Conservation (phyloP, 2,113 vertebrate species). For the Clarias magur region DNA sequence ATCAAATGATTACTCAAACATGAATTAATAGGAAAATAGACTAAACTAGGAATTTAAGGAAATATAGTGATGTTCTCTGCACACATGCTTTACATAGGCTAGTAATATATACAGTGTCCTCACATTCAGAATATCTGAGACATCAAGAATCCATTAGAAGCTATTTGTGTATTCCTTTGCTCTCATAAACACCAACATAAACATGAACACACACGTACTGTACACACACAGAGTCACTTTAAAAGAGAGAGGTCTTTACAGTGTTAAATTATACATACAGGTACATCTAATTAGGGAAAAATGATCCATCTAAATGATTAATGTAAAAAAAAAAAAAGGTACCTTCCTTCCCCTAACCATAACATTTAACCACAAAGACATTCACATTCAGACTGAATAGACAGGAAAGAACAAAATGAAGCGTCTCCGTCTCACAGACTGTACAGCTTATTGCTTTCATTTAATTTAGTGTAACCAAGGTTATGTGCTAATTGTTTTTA, state of each 20-base stretch:
- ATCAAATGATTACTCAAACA: background rate
- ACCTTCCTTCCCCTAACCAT: background rate
- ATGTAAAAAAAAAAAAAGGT: background rate
- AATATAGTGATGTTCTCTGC: background rate
- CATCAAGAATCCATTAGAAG: conserved; percentile 20
- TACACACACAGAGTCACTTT: background rate
- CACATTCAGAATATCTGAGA: background rate
- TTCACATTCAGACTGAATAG: background rate
- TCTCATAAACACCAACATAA: background rate
- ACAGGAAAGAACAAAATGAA: background rate
- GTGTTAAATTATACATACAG: background rate
- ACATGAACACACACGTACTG: background rate
- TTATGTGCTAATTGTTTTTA: background rate
- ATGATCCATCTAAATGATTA: background rate
- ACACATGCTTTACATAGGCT: background rate
- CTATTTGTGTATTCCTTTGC: background rate
- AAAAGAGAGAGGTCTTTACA: background rate
- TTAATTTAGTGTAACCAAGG: background rate
- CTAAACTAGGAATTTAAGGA: background rate
- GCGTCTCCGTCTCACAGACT: background rate
- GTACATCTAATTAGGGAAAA: background rate
- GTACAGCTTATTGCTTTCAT: background rate
- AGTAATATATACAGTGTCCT: background rate
- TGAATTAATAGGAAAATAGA: background rate
- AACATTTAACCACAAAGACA: background rate